phyloP scores from a whole-genome alignment of 2,888 invertebrate genomes.

The Diaphora mendica region DNA sequence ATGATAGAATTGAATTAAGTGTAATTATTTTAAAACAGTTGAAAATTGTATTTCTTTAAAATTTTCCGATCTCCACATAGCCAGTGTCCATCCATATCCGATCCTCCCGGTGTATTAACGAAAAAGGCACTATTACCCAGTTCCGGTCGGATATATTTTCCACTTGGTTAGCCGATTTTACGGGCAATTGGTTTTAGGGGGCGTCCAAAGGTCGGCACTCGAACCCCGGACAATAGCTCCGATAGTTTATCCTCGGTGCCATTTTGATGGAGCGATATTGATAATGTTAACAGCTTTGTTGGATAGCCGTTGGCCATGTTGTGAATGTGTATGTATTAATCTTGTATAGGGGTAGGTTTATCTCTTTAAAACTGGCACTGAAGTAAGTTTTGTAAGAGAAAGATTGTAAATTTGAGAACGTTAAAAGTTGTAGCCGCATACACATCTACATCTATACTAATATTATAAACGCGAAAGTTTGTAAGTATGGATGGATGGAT shows the following conservation, averaged over 20 bases:
- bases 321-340: conserved; percentile 9
- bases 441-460: too few relatives aligned
- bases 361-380: neutral
- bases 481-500: too few relatives aligned
- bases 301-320: conserved; percentile 19
- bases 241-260: conserved; percentile 77
- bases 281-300: conserved; percentile 73
- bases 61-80: conserved; percentile 16
- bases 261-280: conserved; percentile 73
- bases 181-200: conserved; percentile 82
- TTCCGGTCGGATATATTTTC: conserved; percentile 82
- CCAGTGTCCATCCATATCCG: conserved; percentile 22
- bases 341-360: neutral
- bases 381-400: neutral
- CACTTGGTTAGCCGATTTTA: conserved; percentile 84
- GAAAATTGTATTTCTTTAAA: neutral
- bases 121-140: conserved; percentile 68
- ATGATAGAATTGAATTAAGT: too few relatives aligned
- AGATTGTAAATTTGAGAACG: neutral
- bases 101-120: conserved; percentile 66
- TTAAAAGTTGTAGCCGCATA: too few relatives aligned
- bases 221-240: conserved; percentile 70
- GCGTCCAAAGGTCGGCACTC: conserved; percentile 67
- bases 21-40: too few relatives aligned
- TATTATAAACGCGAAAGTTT: too few relatives aligned